Evolutionary conservation across 2,113 vertebrate species (phyloP), one percentile per base, ranked within the genome.

Genomic region (Sander vitreus): DNA sequence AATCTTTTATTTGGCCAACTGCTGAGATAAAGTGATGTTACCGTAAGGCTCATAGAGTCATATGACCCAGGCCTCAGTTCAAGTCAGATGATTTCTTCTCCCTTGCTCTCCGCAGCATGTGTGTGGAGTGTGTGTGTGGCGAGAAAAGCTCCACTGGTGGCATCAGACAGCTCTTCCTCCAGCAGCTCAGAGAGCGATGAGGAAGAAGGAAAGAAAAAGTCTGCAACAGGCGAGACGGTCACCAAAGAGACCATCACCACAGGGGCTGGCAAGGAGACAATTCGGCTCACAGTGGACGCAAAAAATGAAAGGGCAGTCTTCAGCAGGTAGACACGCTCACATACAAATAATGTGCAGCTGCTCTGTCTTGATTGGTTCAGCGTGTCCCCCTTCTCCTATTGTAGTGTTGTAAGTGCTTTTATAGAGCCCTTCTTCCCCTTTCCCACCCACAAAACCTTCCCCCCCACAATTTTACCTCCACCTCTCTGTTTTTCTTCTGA

Each of bases 101-200:
- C 27, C 51, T 33, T 18, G 39, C 58, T 27, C 89, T 88, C 93
- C 36, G 83, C 95, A 50, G 96, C 97, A 0, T 97, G 97, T 6
- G 96, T 95, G 30, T 98, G 98, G 97, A 97, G 95, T 33, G 94
- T 96, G 30, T 97, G 96, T 0, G 96, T 96, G 73, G 69, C 96
- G 0, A 95, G 96, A 73, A 97, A 97, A 81, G 95, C 96, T 0
- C 96, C 97, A 0, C 92, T 96, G 68, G 96, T 95, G 83, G 96
- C 95, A 33, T 95, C 96, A 0, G 96, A 97, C 95, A 97, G 96
- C 92, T 97, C 97, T 78, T 97, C 96, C 73, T 97, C 97, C 0
- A 96, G 94, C 4, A 96, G 95, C 78, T 97, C 97, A 0, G 95
- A 95, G 81, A 97, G 96, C 0, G 94, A 96, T 0, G 96, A 97